Base-by-base conservation (phyloP, 2,113 vertebrate species). In the Amia ocellicauda region DNA sequence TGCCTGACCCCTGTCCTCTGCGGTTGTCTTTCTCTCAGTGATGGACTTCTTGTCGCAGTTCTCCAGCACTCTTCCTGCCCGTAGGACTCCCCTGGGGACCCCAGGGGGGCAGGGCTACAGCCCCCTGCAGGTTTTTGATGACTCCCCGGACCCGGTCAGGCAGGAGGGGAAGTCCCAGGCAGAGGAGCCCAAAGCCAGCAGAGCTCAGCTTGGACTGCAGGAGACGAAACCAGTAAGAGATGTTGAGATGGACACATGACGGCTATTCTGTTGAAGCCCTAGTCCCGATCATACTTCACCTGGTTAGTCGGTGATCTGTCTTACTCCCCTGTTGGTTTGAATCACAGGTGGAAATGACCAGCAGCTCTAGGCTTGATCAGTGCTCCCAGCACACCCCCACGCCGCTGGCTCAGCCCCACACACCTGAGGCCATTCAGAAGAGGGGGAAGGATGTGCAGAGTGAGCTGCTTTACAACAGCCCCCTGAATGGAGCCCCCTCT, bases 41-140 rank as follows among this genome's bases (percentile, higher is more conserved):
- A 70, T 91, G 67, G 91, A 93, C 73, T 90, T 89, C 69, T 76
- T 91, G 23, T 79, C 91, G 31, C 88, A 86, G 7, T 72, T 86
- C 0, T 80, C 85, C 24, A 69, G 82, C 22, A 24, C 75, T 4
- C 80, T 84, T 66, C 77, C 87, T 7, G 78, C 84, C 59, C 92
- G 93, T 69, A 92, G 89, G 82, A 89, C 69, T 19, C 78, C 88
- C 0, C 74, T 86, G 59, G 56, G 81, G 4, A 74, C 77, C 11
- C 79, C 90, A 0, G 80, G 68, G 0, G 50, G 86, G 0, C 82
- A 78, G 0, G 71, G 77, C 66, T 92, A 87, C 58, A 94, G 88
- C 66, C 89, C 92, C 0, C 78, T 93, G 24, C 86, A 80, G 7
- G 42, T 69, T 41, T 85, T 91, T 68, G 60, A 85, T 71, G 74